These are phyloP conservation scores for Cyprinus carpio DNA, from an alignment of 2,113 vertebrate species.

Conservation along the genomic window DNA sequence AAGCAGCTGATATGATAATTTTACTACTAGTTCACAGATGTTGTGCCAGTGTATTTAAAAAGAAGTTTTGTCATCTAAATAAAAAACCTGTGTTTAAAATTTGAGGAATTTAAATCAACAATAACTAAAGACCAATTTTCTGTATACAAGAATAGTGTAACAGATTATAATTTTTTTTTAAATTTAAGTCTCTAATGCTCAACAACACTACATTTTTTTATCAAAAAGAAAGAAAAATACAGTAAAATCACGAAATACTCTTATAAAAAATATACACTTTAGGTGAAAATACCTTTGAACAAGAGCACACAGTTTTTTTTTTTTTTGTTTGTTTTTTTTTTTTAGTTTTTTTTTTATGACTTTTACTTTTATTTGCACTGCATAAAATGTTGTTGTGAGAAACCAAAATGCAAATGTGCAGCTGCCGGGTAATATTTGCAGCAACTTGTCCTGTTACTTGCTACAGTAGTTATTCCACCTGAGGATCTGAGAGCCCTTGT, in stretches of 20 bases:
- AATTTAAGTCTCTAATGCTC: neutral
- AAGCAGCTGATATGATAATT: no score
- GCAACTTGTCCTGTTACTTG: constrained; percentile 17
- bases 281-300: neutral
- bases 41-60: neutral
- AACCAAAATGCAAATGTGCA: constrained; percentile 42
- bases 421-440: constrained; percentile 41
- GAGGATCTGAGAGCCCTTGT: constrained; percentile 38
- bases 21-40: neutral
- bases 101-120: no score
- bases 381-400: constrained; percentile 15
- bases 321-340: neutral
- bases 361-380: neutral
- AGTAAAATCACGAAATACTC: no score
- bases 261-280: neutral
- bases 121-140: no score
- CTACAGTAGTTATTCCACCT: constrained; percentile 21
- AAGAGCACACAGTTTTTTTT: no score
- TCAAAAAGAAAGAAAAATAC: no score
- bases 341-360: no score
- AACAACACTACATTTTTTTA: neutral
- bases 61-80: neutral
- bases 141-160: no score
- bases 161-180: no score
- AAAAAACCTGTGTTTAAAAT: neutral